Evolutionary conservation across 2,797 vertebrate species (phyloP).

Genomic region (Threskiornis aethiopicus): DNA sequence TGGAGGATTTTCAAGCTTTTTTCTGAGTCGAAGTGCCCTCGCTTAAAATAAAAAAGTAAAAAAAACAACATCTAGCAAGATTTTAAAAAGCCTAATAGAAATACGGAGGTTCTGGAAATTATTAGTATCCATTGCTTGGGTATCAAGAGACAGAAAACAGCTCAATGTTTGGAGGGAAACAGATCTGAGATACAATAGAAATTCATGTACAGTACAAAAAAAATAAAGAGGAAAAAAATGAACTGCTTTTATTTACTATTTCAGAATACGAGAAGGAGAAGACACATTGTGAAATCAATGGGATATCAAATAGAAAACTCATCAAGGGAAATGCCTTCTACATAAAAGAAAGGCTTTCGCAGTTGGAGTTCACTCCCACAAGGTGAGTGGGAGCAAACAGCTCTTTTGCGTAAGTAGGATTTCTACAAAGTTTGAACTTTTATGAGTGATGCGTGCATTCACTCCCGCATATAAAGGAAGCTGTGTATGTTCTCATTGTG

Average conservation of each 20-base stretch:
- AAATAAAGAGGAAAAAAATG: not conserved
- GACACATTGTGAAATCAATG: not conserved
- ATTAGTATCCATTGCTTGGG: too few species aligned
- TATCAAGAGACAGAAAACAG: too few species aligned
- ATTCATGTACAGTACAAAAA: not conserved
- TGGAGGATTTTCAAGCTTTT: not conserved
- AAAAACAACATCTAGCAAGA: too few species aligned
- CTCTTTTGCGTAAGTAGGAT: not conserved
- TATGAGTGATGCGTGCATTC: not conserved
- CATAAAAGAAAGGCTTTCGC: not conserved
- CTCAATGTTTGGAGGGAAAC: too few species aligned
- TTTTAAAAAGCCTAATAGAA: too few species aligned
- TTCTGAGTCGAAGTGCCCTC: not conserved
- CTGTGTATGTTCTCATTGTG: not conserved
- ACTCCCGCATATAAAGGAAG: not conserved
- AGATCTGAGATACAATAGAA: too few species aligned
- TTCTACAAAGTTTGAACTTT: not conserved
- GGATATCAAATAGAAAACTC: not conserved
- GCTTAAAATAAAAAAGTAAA: not conserved
- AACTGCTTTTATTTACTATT: not conserved
- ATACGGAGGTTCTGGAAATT: too few species aligned
- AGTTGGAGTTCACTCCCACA: not conserved
- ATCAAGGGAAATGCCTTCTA: not conserved
- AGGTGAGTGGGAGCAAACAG: not conserved
- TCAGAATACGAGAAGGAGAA: not conserved